Percentiles rank a stretch among this genome's conserved stretches.
These are phyloP conservation scores for Myotis myotis DNA, from an alignment of 2,797 vertebrate species.

Conservation along the genomic window DNA sequence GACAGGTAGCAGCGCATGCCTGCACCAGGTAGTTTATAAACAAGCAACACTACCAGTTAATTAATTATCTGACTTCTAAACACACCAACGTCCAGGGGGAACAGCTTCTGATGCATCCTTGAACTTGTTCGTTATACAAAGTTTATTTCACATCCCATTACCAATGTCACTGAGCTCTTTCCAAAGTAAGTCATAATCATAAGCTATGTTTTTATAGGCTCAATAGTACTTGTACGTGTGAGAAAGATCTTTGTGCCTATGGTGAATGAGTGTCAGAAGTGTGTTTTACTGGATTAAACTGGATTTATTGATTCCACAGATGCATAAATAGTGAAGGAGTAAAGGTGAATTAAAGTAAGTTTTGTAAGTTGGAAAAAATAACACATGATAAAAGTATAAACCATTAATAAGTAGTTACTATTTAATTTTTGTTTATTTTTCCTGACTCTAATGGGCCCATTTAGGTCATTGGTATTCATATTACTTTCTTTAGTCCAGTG, in stretches of 20 bases:
- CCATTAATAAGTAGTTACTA: not conserved
- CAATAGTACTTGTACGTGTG: not conserved
- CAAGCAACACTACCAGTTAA: not conserved
- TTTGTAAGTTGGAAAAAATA: not conserved
- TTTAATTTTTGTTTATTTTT: constrained; percentile 1
- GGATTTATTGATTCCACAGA: not conserved
- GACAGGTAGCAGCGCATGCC: not conserved
- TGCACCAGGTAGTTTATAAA: not conserved
- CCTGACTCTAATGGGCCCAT: not conserved
- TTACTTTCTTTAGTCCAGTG: not conserved
- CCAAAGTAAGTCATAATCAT: not conserved
- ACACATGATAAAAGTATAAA: not conserved
- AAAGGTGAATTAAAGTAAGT: constrained; percentile 5
- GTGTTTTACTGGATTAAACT: not conserved
- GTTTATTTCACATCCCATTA: not conserved
- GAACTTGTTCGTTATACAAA: not conserved
- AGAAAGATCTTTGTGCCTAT: not conserved
- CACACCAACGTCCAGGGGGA: not conserved
- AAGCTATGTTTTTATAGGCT: not conserved
- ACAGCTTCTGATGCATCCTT: not conserved
- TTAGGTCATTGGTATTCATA: not conserved
- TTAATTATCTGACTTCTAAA: not conserved
- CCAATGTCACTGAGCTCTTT: not conserved
- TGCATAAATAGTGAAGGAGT: not conserved
- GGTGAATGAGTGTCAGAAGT: not conserved